Evolutionary conservation across 92 coral and sea anemone genomes (phyloP), one percentile per base, ranked within the genome.

Genomic region (Zoanthus sociatus): DNA sequence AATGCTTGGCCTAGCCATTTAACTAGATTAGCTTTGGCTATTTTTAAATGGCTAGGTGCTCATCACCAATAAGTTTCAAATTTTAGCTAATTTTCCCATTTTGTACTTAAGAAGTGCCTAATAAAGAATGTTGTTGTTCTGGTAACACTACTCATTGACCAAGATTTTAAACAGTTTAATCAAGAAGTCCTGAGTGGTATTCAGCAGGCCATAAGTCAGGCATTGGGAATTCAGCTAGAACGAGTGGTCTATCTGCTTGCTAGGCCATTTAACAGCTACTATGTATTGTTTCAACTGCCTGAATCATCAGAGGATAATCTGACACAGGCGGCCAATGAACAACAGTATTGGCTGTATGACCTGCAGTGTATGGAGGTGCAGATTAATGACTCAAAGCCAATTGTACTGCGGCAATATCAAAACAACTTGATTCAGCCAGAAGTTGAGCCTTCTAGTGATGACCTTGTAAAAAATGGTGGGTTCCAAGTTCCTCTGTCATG

Each of bases 61-160:
- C 26, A 26, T 26, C 26, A 26, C 26, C 26, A 26, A 26, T 26
- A 26, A 26, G 26, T 26, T 26, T 26, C 26, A 26, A 26, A 26
- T 26, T 26, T 26, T 26, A 26, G 26, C 26, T 26, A 26, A 26
- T 26, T 26, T 26, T 26, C 26, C 26, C 26, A 26, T 26, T 26
- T 26, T 26, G 26, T 26, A 26, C 26, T 26, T 26, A 26, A 26
- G 0, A 26, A 26, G 26, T 26, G 26, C 26, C 26, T 26, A 26
- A 26, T 26, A 26, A 26, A 26, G 26, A 26, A 26, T 26, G 26
- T 26, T 26, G 26, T 26, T 26, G 26, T 26, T 77, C 3, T 54
- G 46, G 82, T 53, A 14, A 20, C 82, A 20, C 67, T 77, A 10
- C 67, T 77, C 20, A 54, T 77, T 77, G 46, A 77, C 30, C 61